Conservation (phyloP, 2,797 vertebrate species). For the Lithobates sylvaticus region DNA sequence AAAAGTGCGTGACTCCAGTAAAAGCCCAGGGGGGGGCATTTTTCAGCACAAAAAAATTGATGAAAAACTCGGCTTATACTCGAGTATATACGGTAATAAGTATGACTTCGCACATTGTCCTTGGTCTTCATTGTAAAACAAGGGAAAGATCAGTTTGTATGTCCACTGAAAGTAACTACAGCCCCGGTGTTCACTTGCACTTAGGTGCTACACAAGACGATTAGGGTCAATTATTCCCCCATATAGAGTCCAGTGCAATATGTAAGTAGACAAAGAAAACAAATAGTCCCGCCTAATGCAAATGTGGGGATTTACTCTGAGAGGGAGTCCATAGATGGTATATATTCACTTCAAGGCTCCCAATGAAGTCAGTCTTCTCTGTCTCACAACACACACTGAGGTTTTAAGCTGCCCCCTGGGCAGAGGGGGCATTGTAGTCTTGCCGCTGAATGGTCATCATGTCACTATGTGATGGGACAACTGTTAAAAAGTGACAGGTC, state of each 20-base stretch:
- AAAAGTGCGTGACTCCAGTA: too few relatives aligned
- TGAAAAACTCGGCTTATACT: too few relatives aligned
- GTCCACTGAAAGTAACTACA: too few relatives aligned
- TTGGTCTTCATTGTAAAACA: too few relatives aligned
- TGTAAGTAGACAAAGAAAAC: background rate
- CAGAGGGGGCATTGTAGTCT: background rate
- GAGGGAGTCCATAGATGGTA: background rate
- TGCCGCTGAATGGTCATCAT: background rate
- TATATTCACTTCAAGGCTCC: background rate
- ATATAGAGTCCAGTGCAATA: background rate
- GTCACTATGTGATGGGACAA: background rate
- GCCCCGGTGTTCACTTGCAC: too few relatives aligned
- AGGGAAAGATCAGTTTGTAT: too few relatives aligned
- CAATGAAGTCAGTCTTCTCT: background rate
- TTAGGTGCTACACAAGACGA: too few relatives aligned
- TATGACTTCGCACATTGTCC: too few relatives aligned
- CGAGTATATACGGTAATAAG: too few relatives aligned
- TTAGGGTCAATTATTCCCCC: too few relatives aligned
- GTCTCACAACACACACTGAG: background rate
- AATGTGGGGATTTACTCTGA: background rate
- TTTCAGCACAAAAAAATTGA: too few relatives aligned
- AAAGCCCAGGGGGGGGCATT: too few relatives aligned
- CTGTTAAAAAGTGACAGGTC: conserved; percentile 5
- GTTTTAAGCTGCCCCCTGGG: background rate
- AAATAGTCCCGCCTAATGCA: background rate